Evolutionary conservation across 2,113 vertebrate species (phyloP), one percentile per base, ranked within the genome.

Genomic region (Phalacrocorax aristotelis): DNA sequence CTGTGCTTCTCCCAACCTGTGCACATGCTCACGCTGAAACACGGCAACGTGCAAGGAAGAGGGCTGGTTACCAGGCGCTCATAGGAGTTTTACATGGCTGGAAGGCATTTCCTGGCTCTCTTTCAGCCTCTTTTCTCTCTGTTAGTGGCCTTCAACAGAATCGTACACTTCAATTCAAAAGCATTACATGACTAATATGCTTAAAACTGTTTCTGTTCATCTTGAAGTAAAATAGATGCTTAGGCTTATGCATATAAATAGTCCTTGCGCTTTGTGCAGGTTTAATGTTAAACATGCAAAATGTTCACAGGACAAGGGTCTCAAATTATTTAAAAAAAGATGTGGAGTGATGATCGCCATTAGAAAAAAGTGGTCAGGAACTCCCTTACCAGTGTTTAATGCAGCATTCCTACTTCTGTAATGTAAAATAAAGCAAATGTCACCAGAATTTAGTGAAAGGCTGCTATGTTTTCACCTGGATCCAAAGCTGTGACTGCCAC

Each of bases 291-390:
- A 94, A 82, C 21, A 55, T 65, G 20, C 38, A 40, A 79, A 91
- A 77, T 2, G 21, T 48, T 86, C 84, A 81, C 34, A 64, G 65
- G 38, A 48, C 8, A 54, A 82, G 34, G 15, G 27, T 81, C 54
- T 91, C 26, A 83, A 64, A 44, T 88, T 0, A 1, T 78, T 89
- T 70, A 30, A 82, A 71, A 38, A 71, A 72, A 77, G 25, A 18
- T 57, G 14, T 57, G 16, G 26, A 83, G 44, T 0, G 0, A 51
- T 49, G 29, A 23, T 58, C 4, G 4, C n/a, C 38, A 20, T 74
- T 92, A 65, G 60, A 79, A 3, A 3, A 34, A 82, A 81, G 54
- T 27, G 19, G 11, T 80, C 71, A 77, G 66, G 89, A 92, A 68
- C 21, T 62, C 58, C 38, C 48, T 81, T 51, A 22, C 40, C 55